phyloP scores from a whole-genome alignment of 2,113 vertebrate species.

The Blennius ocellaris region DNA sequence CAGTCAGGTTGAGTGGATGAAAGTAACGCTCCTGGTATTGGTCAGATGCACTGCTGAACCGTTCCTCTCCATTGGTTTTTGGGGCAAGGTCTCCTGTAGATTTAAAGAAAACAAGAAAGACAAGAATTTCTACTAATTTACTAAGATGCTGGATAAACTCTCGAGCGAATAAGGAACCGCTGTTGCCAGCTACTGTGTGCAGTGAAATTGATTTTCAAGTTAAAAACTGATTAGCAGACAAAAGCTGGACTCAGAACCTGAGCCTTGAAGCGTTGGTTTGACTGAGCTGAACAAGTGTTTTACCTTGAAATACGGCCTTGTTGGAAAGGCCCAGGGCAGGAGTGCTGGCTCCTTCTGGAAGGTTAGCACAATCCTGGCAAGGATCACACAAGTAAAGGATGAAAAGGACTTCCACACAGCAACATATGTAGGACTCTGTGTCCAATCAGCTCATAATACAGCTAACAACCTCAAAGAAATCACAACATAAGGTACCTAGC shows the following conservation, averaged over 20 bases:
- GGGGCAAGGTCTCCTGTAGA: constrained; percentile 82
- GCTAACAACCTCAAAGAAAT: too few species aligned
- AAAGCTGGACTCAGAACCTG: neutral
- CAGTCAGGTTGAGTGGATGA: constrained; percentile 88
- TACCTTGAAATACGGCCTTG: constrained; percentile 97
- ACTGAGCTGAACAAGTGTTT: constrained; percentile 39
- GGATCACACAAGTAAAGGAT: constrained; percentile 1
- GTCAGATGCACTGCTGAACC: constrained; percentile 83
- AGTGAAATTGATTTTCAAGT: constrained; percentile 13
- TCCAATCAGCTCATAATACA: constrained; percentile 14
- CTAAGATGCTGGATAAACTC: neutral
- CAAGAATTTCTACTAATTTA: too few species aligned
- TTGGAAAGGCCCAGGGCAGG: constrained; percentile 97
- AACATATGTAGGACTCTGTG: neutral
- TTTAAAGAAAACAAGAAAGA: neutral
- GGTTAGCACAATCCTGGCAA: constrained; percentile 80
- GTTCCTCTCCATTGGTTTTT: constrained; percentile 75
- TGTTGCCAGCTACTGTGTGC: constrained; percentile 3
- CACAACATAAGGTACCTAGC: too few species aligned
- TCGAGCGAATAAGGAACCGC: neutral
- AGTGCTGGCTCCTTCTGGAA: constrained; percentile 96
- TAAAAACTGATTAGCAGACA: constrained; percentile 34
- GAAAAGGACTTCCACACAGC: constrained; percentile 8
- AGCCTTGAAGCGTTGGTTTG: neutral
- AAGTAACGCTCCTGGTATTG: constrained; percentile 92